A percentile compares a stretch with the other conserved stretches of the same genome.
These are phyloP conservation scores for Gymnocephalus cernua DNA, from an alignment of 2,113 vertebrate genomes.

Conservation along the genomic window DNA sequence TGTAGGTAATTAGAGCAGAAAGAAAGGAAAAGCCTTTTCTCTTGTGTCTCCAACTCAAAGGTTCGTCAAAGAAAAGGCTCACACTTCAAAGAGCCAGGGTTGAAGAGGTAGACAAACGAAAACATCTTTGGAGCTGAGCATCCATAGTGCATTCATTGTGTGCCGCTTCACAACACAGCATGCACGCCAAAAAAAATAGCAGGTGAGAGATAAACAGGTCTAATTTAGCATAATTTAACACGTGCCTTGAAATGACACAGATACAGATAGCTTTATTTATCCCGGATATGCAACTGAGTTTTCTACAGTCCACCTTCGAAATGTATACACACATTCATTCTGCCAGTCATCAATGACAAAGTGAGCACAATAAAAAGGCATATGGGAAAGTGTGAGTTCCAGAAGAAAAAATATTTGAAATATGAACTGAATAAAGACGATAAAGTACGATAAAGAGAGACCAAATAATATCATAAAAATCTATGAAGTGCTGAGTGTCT, in stretches of 20 bases:
- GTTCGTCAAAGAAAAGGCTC: constrained; percentile 37
- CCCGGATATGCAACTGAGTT: no score
- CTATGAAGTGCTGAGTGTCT: no score
- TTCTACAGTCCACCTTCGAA: no score
- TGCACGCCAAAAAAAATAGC: constrained; percentile 37
- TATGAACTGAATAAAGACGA: no score
- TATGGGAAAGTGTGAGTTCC: no score
- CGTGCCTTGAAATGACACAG: constrained; percentile 13
- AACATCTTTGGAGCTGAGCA: constrained; percentile 30
- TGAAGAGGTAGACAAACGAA: constrained; percentile 34
- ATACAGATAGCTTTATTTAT: no score
- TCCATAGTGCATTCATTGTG: constrained; percentile 26
- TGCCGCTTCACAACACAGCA: constrained; percentile 37
- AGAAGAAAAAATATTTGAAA: no score
- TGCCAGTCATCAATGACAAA: no score
- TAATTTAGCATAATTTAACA: constrained; percentile 39
- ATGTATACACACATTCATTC: no score
- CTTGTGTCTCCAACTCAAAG: constrained; percentile 24
- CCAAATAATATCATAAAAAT: no score
- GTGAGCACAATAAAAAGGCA: no score
- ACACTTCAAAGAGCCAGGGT: constrained; percentile 26
- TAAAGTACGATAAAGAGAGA: no score
- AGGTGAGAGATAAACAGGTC: constrained; percentile 53
- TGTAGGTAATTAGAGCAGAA: constrained; percentile 29
- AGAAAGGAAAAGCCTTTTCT: constrained; percentile 2